phyloP scores from a whole-genome alignment of 2,113 vertebrate genomes.

The Pelecanoides urinatrix region DNA sequence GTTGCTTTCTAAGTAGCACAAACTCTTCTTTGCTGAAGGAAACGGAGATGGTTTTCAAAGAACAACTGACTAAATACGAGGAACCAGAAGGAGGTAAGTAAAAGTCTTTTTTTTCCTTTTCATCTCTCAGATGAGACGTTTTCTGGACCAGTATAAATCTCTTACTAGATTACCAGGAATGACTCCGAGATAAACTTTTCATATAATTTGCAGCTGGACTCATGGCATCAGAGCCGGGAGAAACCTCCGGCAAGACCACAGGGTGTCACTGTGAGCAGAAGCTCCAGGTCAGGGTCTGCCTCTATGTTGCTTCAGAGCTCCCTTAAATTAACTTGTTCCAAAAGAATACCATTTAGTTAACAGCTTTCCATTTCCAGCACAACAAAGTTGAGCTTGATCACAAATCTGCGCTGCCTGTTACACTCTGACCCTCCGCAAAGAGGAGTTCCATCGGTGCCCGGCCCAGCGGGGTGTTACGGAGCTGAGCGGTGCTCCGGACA shows the following conservation, averaged over 20 bases:
- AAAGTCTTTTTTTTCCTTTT: background rate
- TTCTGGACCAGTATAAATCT: background rate
- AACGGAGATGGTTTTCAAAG: background rate
- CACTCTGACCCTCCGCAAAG: background rate
- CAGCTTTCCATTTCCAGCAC: background rate
- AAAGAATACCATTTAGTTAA: background rate
- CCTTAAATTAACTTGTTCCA: background rate
- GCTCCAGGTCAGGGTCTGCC: background rate
- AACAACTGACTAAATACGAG: background rate
- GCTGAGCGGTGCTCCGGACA: background rate
- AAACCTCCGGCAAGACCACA: background rate
- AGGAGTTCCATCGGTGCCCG: rapidly evolving
- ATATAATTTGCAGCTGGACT: background rate
- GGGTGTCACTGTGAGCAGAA: background rate
- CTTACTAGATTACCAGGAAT: background rate
- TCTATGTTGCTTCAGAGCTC: background rate
- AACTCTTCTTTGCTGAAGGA: background rate
- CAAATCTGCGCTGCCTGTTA: background rate
- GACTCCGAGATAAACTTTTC: background rate
- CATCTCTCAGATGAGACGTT: background rate
- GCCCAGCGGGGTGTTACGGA: rapidly evolving
- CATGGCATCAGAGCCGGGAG: background rate
- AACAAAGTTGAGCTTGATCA: background rate
- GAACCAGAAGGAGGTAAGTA: background rate
- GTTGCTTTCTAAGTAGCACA: background rate